Percentiles rank a stretch among this genome's conserved stretches.
phyloP scores from a whole-genome alignment of 2,797 vertebrate species.

The Hydrophis major region DNA sequence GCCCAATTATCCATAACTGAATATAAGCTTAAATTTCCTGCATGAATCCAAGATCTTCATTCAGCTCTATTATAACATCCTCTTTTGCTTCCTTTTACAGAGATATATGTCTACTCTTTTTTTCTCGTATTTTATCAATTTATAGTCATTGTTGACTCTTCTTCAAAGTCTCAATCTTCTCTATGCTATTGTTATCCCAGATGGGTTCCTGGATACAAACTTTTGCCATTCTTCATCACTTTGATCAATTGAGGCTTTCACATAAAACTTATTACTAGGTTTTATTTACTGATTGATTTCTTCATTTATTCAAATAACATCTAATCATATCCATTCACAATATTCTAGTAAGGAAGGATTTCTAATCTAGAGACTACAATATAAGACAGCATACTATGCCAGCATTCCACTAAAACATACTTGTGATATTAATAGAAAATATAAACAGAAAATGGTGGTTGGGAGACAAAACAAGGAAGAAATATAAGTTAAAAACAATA shows the following conservation, averaged over 20 bases:
- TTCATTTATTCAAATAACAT: neutral
- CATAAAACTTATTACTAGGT: neutral
- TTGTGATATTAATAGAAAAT: constrained; percentile 10
- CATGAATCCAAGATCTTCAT: neutral
- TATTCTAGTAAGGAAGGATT: neutral
- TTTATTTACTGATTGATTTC: neutral
- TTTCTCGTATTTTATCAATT: neutral
- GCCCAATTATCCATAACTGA: neutral
- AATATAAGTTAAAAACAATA: constrained; percentile 20
- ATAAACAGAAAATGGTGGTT: constrained; percentile 26
- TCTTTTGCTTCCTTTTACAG: neutral
- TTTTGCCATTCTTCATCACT: neutral
- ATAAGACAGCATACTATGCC: neutral
- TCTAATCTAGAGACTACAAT: neutral
- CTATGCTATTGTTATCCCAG: neutral
- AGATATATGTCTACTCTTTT: neutral
- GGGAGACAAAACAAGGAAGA: neutral
- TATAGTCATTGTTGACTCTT: neutral
- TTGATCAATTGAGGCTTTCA: neutral
- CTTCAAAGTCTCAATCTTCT: neutral
- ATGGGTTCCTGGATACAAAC: neutral
- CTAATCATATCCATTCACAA: neutral
- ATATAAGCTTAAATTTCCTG: neutral
- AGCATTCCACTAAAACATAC: neutral
- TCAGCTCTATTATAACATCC: neutral